Evolutionary conservation across 2,113 vertebrate species (phyloP).

Genomic region (Ceratotherium simum): DNA sequence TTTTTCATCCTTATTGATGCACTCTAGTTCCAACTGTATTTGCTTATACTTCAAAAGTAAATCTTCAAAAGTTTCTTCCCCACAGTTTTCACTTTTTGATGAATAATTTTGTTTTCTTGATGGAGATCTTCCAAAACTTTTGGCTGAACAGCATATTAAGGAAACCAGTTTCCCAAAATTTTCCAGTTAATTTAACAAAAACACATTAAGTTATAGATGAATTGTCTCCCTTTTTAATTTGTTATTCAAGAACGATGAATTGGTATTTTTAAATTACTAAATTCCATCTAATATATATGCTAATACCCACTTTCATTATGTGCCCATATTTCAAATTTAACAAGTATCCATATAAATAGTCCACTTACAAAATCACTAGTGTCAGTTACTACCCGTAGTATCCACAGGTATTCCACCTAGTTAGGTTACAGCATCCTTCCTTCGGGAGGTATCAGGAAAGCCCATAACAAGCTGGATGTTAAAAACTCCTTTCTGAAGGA

Average conservation of each 20-base stretch:
- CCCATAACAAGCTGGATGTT: neutral
- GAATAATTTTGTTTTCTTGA: conserved; percentile 89
- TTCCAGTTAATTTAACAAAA: conserved; percentile 73
- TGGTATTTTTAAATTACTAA: conserved; percentile 63
- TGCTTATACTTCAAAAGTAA: conserved; percentile 97
- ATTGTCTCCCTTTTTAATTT: conserved; percentile 39
- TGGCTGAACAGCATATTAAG: conserved; percentile 91
- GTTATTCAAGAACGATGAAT: conserved; percentile 53
- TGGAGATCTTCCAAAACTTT: conserved; percentile 88
- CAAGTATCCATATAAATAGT: conserved; percentile 45
- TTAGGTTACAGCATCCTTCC: conserved; percentile 26
- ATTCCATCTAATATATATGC: conserved; percentile 58
- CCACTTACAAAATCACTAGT: conserved; percentile 63
- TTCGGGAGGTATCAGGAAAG: conserved; percentile 44
- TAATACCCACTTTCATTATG: conserved; percentile 54
- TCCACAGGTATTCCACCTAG: conserved; percentile 23
- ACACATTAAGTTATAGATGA: conserved; percentile 44
- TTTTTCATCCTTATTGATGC: conserved; percentile 96
- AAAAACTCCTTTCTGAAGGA: conserved; percentile 60
- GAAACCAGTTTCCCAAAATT: conserved; percentile 79
- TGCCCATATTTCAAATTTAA: conserved; percentile 59
- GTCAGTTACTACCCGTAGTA: conserved; percentile 58
- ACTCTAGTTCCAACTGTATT: conserved; percentile 97
- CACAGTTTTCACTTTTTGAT: conserved; percentile 89
- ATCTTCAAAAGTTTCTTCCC: conserved; percentile 98